Evolutionary conservation across 2,113 vertebrate genomes (phyloP).

Genomic region (Phalacrocorax brasilianus): DNA sequence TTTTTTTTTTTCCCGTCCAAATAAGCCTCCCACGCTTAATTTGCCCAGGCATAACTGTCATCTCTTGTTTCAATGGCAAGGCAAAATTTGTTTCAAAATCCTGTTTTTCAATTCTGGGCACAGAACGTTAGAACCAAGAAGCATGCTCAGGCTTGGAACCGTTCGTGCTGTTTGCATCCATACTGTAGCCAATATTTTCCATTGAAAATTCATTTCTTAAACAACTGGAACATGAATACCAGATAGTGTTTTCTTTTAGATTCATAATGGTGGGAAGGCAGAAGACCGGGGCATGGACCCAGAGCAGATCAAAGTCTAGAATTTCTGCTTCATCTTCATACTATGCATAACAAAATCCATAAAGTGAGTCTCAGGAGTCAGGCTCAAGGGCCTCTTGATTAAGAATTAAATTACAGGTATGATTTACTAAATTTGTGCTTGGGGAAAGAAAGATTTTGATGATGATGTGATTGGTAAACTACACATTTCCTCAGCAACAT

Average conservation of each 20-base stretch:
- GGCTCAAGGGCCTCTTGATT: conserved; percentile 68
- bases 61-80: not conserved
- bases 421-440: conserved; percentile 68
- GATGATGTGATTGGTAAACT: conserved; percentile 48
- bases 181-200: not conserved
- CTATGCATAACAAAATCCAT: conserved; percentile 12
- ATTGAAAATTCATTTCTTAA: not conserved
- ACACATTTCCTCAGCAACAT: not conserved
- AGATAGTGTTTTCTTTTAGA: not conserved
- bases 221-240: not conserved
- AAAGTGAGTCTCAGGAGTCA: conserved; percentile 58
- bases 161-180: not conserved
- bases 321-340: conserved; percentile 53
- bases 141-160: not conserved
- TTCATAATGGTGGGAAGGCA: not conserved
- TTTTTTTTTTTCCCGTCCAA: not conserved
- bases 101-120: not conserved
- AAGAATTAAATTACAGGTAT: conserved; percentile 68
- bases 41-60: not conserved
- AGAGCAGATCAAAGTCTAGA: not conserved
- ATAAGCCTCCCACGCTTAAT: not conserved
- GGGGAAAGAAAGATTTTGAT: conserved; percentile 51
- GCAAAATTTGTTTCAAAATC: not conserved
- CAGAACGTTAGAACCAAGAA: not conserved
- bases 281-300: not conserved